Conservation (phyloP, 2,113 vertebrate genomes). For the Gymnarchus niloticus region DNA sequence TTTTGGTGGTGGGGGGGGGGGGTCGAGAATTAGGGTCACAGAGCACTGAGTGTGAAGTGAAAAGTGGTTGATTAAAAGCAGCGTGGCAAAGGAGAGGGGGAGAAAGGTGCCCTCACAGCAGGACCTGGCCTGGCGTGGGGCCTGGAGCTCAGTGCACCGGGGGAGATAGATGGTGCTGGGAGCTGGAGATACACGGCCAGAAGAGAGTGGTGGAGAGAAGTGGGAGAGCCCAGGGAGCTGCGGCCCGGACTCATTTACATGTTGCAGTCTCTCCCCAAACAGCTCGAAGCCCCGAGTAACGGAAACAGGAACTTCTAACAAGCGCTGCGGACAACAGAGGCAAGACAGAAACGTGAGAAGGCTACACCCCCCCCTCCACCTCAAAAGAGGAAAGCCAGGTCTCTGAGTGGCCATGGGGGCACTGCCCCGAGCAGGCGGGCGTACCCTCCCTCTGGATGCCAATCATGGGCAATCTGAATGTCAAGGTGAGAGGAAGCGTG, state of each 20-base stretch:
- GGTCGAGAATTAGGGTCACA: conserved; percentile 22
- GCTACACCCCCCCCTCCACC: not conserved
- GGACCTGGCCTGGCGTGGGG: conserved; percentile 37
- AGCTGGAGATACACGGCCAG: not conserved
- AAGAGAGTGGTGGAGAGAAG: not conserved
- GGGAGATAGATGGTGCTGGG: not conserved
- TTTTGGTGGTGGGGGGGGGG: conserved; percentile 4
- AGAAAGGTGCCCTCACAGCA: conserved; percentile 2
- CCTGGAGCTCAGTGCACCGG: conserved; percentile 14
- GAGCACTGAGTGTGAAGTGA: conserved; percentile 35
- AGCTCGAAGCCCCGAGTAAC: not conserved
- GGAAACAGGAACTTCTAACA: not conserved
- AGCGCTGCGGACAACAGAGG: not conserved
- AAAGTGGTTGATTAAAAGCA: conserved; percentile 63
- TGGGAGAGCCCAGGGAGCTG: not conserved
- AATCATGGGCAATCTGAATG: not conserved
- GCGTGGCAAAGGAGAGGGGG: conserved; percentile 14
- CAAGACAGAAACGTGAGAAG: not conserved
- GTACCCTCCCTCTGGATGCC: not conserved
- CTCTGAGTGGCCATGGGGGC: not conserved
- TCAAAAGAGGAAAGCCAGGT: not conserved
- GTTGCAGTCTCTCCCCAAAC: not conserved
- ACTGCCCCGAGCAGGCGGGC: not conserved
- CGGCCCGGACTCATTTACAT: not conserved
- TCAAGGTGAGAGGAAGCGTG: not conserved